phyloP scores from a whole-genome alignment of 2,888 invertebrate genomes.

The Lapara coniferarum region DNA sequence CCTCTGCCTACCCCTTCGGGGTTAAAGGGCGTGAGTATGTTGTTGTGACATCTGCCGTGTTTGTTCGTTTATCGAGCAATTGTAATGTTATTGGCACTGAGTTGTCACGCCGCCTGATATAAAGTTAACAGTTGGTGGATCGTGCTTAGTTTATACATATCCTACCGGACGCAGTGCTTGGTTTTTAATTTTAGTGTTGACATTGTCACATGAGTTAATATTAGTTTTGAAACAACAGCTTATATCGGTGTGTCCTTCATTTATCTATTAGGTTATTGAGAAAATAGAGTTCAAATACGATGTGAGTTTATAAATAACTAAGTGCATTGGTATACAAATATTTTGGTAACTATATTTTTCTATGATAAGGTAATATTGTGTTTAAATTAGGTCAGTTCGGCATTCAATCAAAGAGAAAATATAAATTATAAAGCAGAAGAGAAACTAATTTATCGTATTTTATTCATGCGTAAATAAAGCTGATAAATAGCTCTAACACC shows the following conservation, averaged over 20 bases:
- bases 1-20: no score
- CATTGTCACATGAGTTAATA: not conserved
- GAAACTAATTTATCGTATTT: no score
- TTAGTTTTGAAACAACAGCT: not conserved
- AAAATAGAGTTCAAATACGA: not conserved
- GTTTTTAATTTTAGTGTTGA: not conserved
- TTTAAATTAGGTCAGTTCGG: not conserved
- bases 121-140: not conserved
- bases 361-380: not conserved
- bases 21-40: no score
- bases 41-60: constrained; percentile 16
- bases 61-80: constrained; percentile 49
- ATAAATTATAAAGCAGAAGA: no score
- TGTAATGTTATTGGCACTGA: constrained; percentile 50
- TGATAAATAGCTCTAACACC: no score
- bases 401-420: not conserved
- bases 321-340: not conserved
- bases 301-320: not conserved
- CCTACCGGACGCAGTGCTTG: not conserved
- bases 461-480: no score
- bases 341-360: not conserved
- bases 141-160: constrained; percentile 10
- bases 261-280: constrained; percentile 7
- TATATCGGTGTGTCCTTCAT: constrained; percentile 6
- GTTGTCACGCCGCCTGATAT: not conserved